Percentiles rank a stretch among this genome's conserved stretches.
Conservation (phyloP, 1,140 invertebrate genomes). For the Delia radicum region DNA sequence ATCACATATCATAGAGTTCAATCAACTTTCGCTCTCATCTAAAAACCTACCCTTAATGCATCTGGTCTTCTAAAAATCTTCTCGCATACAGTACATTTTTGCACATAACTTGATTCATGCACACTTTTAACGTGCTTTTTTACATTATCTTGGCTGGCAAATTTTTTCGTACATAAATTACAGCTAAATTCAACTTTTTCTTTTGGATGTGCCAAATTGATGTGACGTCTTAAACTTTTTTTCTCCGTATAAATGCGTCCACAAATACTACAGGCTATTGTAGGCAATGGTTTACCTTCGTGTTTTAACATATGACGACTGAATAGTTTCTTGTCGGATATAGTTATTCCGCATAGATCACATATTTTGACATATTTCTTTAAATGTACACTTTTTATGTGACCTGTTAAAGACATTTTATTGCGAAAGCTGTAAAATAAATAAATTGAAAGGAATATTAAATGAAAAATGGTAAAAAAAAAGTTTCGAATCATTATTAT, state of each 20-base stretch:
- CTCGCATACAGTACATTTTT: constrained; percentile 44
- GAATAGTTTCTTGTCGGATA: constrained; percentile 40
- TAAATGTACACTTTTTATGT: constrained; percentile 25
- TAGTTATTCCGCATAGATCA: constrained; percentile 49
- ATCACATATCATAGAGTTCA: not conserved
- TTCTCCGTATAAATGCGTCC: not conserved
- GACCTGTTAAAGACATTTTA: not conserved
- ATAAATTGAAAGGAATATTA: no score
- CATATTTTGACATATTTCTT: constrained; percentile 47
- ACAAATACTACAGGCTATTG: not conserved
- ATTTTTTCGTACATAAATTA: constrained; percentile 26
- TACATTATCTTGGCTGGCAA: constrained; percentile 42
- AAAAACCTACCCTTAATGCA: constrained; percentile 36
- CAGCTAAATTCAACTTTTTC: constrained; percentile 26
- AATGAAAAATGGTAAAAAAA: no score
- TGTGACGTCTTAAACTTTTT: not conserved
- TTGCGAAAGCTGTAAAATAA: not conserved
- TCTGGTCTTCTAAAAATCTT: constrained; percentile 51
- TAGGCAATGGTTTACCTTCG: not conserved
- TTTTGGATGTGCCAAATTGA: not conserved
- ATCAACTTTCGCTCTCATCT: no score
- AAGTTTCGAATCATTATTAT: not conserved
- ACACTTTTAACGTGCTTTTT: constrained; percentile 44
- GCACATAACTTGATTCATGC: constrained; percentile 39
- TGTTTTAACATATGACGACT: constrained; percentile 1